A percentile compares a stretch with the other conserved stretches of the same genome.
phyloP scores from a whole-genome alignment of 2,888 invertebrate species.

The Macrophya annulata region DNA sequence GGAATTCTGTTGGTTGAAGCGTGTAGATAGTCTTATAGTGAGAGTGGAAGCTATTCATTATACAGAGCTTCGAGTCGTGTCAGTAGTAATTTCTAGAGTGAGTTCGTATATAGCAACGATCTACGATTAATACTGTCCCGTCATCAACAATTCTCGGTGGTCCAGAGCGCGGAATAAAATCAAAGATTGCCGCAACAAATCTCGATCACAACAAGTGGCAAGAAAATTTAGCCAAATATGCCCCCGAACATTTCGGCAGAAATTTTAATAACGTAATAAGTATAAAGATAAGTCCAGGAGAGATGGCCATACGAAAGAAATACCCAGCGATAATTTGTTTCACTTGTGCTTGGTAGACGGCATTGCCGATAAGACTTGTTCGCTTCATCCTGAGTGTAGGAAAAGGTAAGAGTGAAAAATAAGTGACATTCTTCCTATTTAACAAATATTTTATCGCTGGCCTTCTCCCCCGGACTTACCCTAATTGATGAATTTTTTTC shows the following conservation, averaged over 20 bases:
- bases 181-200: neutral
- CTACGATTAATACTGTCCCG: constrained; percentile 44
- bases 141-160: constrained; percentile 49
- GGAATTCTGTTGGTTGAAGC: constrained; percentile 14
- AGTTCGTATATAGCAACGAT: constrained; percentile 39
- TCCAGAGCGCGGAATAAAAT: constrained; percentile 20
- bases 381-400: too few species aligned
- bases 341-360: too few species aligned
- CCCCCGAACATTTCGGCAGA: neutral
- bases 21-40: constrained; percentile 22
- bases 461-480: too few species aligned
- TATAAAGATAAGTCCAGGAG: too few species aligned
- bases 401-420: too few species aligned
- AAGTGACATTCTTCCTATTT: too few species aligned
- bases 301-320: too few species aligned
- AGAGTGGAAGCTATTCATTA: constrained; percentile 43
- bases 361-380: too few species aligned
- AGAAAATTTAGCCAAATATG: neutral
- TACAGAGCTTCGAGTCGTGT: constrained; percentile 20
- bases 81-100: constrained; percentile 44
- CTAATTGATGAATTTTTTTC: neutral
- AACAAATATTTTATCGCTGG: too few species aligned
- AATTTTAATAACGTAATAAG: neutral
- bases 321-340: too few species aligned
- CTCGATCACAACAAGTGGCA: neutral